Base-by-base conservation (phyloP, 2,888 invertebrate species). In the Rotaria socialis region DNA sequence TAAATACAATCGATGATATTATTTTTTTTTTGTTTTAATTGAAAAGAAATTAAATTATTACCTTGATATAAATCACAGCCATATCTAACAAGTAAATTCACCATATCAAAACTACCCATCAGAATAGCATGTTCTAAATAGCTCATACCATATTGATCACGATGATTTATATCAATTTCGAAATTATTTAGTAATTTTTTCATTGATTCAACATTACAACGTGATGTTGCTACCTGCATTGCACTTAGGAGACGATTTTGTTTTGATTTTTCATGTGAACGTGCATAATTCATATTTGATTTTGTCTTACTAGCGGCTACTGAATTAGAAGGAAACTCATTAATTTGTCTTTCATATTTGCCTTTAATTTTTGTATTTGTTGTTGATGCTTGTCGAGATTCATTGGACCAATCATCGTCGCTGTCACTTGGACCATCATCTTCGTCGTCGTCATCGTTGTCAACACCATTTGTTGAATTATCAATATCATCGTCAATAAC, bases 171-270 rank as follows among this genome's bases (percentile, higher is more conserved):
- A 47, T 80, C 80, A 47, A 80, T 80, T 5, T 80, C 80, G 35
- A 80, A 80, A 47, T 80, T 80, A 47, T 43, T 47, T 47, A 80
- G 47, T 80, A 80, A n/a, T 22, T 47, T 47, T 80, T 80, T 80
- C 80, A 80, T 80, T n/a, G 80, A 80, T 80, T 80, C 80, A 47
- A 80, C 80, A 80, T 80, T 80, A 80, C 80, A 43, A 47, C 80
- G 80, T 47, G 80, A 47, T 47, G n/a, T n/a, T 43, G 80, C 80
- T 24, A 80, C 19, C n/a, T 80, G 43, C 80, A 80, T 80, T 0
- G 80, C 80, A 47, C 11, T 47, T 47, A 47, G 47, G 7, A 80
- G 19, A 43, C 80, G 80, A 43, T 47, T 47, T 47, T 80, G 80
- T 7, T 80, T 80, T 0, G 24, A 14, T 47, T 80, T 47, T 47